Evolutionary conservation across 1,140 invertebrate species (phyloP).

Genomic region (Formica exsecta): DNA sequence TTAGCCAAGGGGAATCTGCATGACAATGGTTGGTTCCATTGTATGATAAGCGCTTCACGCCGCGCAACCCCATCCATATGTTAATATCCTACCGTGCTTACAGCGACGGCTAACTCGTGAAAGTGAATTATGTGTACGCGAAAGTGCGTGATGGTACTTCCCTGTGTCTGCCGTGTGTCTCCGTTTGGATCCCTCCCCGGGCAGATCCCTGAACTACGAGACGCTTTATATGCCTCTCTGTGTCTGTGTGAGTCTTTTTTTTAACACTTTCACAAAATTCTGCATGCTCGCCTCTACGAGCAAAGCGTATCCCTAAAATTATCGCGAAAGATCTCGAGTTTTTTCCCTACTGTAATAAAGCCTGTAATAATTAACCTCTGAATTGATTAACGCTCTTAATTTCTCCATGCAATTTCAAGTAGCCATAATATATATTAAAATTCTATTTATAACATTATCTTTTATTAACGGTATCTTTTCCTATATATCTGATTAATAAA

Average conservation of each 20-base stretch:
- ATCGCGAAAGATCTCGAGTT: neutral
- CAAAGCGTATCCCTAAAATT: neutral
- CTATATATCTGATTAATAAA: too few relatives aligned
- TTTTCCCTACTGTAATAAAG: too few relatives aligned
- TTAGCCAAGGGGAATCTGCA: slow-evolving; percentile 80
- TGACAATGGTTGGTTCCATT: slow-evolving; percentile 77
- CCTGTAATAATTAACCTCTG: too few relatives aligned
- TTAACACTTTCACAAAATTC: slow-evolving; percentile 21
- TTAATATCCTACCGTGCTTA: slow-evolving; percentile 75
- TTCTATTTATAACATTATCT: too few relatives aligned
- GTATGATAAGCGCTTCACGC: slow-evolving; percentile 79
- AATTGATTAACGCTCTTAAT: too few relatives aligned
- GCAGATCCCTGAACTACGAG: neutral
- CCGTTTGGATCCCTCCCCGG: slow-evolving; percentile 15
- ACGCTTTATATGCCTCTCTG: neutral
- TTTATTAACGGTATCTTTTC: too few relatives aligned
- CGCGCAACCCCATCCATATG: slow-evolving; percentile 76
- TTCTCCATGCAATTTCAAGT: too few relatives aligned
- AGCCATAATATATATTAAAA: too few relatives aligned
- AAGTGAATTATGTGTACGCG: slow-evolving; percentile 75
- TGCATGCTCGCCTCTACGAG: neutral
- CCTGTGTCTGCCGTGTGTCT: slow-evolving; percentile 16
- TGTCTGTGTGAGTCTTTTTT: neutral
- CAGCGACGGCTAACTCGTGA: slow-evolving; percentile 69
- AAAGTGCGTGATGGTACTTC: slow-evolving; percentile 68